Percentiles rank a stretch among this genome's conserved stretches.
phyloP scores from a whole-genome alignment of 37 sponge, comb jelly and placozoan genomes.

The Crambe crambe region DNA sequence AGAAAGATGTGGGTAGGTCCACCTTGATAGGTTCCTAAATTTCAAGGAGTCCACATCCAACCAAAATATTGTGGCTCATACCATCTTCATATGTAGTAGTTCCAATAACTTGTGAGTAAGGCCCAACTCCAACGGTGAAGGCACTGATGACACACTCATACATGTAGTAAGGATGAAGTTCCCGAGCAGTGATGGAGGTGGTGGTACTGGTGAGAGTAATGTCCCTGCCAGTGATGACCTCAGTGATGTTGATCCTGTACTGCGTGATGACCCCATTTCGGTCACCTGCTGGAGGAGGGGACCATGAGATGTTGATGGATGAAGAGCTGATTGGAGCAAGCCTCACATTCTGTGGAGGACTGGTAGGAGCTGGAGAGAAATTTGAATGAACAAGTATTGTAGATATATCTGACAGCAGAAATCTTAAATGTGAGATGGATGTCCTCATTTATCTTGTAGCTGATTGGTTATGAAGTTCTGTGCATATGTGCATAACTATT shows the following conservation, averaged over 20 bases:
- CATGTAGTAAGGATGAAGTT: slow-evolving; percentile 35
- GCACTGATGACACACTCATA: slow-evolving; percentile 33
- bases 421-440: too few species aligned
- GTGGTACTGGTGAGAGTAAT: neutral
- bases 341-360: slow-evolving; percentile 8
- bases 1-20: too few species aligned
- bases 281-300: slow-evolving; percentile 19
- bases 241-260: slow-evolving; percentile 43
- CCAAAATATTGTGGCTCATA: too few species aligned
- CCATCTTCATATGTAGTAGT: slow-evolving; percentile 42
- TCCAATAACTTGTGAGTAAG: slow-evolving; percentile 17
- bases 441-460: too few species aligned
- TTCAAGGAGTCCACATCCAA: too few species aligned
- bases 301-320: slow-evolving; percentile 23
- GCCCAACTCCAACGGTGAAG: slow-evolving; percentile 39
- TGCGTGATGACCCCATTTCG: slow-evolving; percentile 35
- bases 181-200: slow-evolving; percentile 12
- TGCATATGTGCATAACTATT: too few species aligned
- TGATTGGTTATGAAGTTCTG: too few species aligned
- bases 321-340: neutral
- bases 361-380: slow-evolving; percentile 9
- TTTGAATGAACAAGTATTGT: too few species aligned
- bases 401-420: too few species aligned
- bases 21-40: too few species aligned
- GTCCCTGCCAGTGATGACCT: neutral